phyloP scores from a whole-genome alignment of 1,140 invertebrate genomes.

The Anagrus nilaparvatae region DNA sequence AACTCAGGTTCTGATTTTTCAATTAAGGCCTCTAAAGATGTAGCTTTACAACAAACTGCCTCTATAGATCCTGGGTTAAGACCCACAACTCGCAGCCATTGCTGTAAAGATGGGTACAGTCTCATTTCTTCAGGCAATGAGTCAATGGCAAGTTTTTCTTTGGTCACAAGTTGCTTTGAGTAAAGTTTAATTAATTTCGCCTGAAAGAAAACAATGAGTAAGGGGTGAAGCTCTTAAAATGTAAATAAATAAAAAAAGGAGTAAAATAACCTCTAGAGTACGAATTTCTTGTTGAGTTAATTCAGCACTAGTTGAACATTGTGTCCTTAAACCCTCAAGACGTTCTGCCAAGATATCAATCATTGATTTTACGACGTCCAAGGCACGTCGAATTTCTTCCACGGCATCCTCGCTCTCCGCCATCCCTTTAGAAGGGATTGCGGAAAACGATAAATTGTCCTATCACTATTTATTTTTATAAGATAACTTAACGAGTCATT shows the following conservation, averaged over 20 bases:
- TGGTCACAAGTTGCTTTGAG: conserved; percentile 79
- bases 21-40: conserved; percentile 67
- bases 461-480: too few species aligned
- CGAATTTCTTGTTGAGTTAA: conserved; percentile 92
- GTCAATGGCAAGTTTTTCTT: conserved; percentile 57
- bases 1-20: conserved; percentile 78
- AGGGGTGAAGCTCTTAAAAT: neutral
- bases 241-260: neutral
- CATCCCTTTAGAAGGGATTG: conserved; percentile 28
- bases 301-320: conserved; percentile 84
- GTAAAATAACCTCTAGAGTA: conserved; percentile 68
- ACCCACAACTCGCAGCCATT: conserved; percentile 88
- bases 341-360: conserved; percentile 89
- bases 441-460: too few species aligned
- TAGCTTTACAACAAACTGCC: conserved; percentile 53
- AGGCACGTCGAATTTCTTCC: conserved; percentile 46
- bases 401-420: conserved; percentile 42
- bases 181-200: conserved; percentile 90
- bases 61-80: conserved; percentile 59
- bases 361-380: conserved; percentile 75
- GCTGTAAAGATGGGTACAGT: conserved; percentile 64
- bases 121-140: conserved; percentile 49
- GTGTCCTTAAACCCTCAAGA: conserved; percentile 80
- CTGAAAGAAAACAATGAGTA: conserved; percentile 43
- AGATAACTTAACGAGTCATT: too few species aligned